phyloP scores from a whole-genome alignment of 2,113 vertebrate genomes.

The Bothrops jararaca region DNA sequence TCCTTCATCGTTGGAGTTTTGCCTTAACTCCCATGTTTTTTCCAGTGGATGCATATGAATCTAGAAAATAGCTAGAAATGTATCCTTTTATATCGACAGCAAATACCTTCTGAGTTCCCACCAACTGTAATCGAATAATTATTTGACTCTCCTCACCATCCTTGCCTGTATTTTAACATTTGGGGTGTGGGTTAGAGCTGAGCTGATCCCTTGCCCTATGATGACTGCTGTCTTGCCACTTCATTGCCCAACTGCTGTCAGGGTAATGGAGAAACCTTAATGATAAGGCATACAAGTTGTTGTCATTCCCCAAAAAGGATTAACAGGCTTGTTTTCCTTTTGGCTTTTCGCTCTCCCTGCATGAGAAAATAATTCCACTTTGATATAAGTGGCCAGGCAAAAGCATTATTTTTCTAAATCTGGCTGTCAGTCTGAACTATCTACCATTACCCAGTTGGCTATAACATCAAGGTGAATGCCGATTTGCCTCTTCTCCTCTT shows the following conservation, averaged over 20 bases:
- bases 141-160: background rate
- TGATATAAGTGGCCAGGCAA: background rate
- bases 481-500: background rate
- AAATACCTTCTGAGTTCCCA: slow-evolving; percentile 1
- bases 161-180: background rate
- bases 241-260: background rate
- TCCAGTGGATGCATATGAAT: slow-evolving; percentile 14
- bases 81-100: background rate
- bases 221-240: background rate
- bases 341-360: background rate
- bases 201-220: background rate
- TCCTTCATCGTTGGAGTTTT: slow-evolving; percentile 1
- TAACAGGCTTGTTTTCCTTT: background rate
- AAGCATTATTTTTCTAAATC: background rate
- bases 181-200: background rate
- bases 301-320: background rate
- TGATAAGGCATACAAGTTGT: background rate
- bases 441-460: background rate
- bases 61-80: background rate
- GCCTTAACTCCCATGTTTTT: background rate
- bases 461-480: background rate
- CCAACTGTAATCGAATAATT: background rate
- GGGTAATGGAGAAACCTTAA: background rate
- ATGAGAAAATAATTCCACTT: background rate
- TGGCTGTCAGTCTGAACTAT: background rate